These are phyloP conservation scores for Cyaniris semiargus DNA, from an alignment of 2,888 invertebrate genomes.

Conservation along the genomic window DNA sequence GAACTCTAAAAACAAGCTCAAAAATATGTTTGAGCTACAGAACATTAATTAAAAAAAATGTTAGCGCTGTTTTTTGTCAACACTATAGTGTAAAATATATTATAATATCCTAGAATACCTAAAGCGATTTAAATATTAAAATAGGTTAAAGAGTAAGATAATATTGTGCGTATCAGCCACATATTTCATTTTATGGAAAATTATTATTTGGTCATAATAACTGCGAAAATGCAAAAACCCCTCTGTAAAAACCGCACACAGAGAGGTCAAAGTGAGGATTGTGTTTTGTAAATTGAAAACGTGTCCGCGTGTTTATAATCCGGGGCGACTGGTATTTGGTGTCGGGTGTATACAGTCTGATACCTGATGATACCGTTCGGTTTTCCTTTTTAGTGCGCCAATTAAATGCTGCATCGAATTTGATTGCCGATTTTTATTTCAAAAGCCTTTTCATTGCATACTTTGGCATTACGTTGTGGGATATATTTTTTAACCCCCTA, in stretches of 20 bases:
- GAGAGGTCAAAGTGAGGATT: slow-evolving; percentile 42
- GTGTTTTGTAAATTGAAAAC: slow-evolving; percentile 45
- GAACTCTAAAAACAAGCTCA: slow-evolving; percentile 17
- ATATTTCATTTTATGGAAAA: neutral
- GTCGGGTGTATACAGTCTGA: neutral
- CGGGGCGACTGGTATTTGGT: slow-evolving; percentile 8
- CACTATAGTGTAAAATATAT: too few relatives aligned
- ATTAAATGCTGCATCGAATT: slow-evolving; percentile 41
- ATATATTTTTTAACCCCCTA: too few relatives aligned
- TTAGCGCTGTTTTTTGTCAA: too few relatives aligned
- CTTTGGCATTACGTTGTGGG: neutral
- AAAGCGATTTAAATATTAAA: too few relatives aligned
- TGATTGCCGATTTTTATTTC: slow-evolving; percentile 31
- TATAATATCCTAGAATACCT: too few relatives aligned
- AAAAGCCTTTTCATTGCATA: slow-evolving; percentile 3
- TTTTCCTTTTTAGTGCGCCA: slow-evolving; percentile 38
- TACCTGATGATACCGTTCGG: neutral
- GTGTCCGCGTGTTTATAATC: slow-evolving; percentile 39
- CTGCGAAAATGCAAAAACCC: neutral
- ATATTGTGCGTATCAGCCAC: neutral
- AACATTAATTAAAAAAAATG: too few relatives aligned
- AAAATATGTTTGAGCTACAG: neutral
- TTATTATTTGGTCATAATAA: neutral
- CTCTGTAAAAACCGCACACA: neutral
- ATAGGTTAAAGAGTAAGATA: neutral